Conservation (phyloP, 2,113 vertebrate genomes). For the Heptranchias perlo region DNA sequence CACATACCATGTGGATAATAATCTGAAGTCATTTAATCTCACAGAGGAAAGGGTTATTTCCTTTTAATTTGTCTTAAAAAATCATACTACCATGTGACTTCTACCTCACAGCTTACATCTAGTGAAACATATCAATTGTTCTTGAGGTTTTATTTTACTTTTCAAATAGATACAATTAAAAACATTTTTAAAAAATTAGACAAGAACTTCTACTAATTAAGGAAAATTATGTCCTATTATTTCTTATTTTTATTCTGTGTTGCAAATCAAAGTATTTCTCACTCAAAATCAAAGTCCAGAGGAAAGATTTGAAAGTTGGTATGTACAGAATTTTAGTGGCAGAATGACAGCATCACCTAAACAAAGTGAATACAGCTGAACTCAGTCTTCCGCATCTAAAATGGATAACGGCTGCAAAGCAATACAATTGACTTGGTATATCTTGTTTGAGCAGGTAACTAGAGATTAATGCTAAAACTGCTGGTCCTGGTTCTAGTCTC, state of each 20-base stretch:
- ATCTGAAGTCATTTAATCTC: neutral
- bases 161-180: neutral
- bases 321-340: neutral
- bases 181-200: no score
- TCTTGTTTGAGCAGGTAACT: neutral
- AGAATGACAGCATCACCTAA: neutral
- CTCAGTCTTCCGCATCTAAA: neutral
- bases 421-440: neutral
- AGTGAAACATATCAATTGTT: neutral
- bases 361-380: neutral
- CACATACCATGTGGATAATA: neutral
- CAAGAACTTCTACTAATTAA: neutral
- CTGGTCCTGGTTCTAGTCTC: neutral
- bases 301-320: neutral
- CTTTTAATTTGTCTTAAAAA: neutral
- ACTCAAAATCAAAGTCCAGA: neutral
- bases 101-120: conserved; percentile 4
- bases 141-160: neutral
- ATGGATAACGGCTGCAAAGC: neutral
- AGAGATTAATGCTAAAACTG: neutral
- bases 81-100: neutral
- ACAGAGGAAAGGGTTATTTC: neutral
- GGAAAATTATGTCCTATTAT: neutral
- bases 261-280: neutral
- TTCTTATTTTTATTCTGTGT: neutral